Base-by-base conservation (phyloP, 53 echinoderm and acorn worm genomes). In the Patiria pectinifera region DNA sequence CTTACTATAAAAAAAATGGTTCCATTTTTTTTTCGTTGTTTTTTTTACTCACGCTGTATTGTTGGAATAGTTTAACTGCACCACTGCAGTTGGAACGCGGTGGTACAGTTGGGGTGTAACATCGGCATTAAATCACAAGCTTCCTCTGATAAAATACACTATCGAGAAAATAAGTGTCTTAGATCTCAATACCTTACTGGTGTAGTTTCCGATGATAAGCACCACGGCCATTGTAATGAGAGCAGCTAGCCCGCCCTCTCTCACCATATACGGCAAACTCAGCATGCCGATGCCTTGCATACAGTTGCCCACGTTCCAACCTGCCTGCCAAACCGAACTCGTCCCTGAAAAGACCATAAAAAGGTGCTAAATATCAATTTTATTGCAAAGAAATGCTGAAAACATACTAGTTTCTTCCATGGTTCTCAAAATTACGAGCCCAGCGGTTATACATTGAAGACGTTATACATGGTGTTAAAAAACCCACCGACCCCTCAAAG, bases 281-380 rank as follows among this genome's bases (percentile, higher is more conserved):
- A 98, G 96, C 59, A 97, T 96, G 44, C 99, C 99, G 66, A 98
- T 95, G 35, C 99, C 99, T 82, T 98, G 99, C 99, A 98, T 98
- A 16, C 99, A 98, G 91, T 98, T 98, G 76, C 91, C 97, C 3
- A 98, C 99, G 63, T 98, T 98, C 99, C 99, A 98, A 1, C 99
- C 96, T 5, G 99, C 99, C 61, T 98, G 99, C 94, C 95, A 97
- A 12, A 87, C 92, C 59, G 91, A 95, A 82, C 96, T 97, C 63
- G 89, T 95, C 0, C 96, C 96, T 75, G 69, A 24, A 76, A 49
- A 79, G 47, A 5, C 61, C 4, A 86, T 35, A 24, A 35, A 13
- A 69, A 8, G n/a, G 76, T 47, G 66, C 15, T 11, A 66, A 66
- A 66, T 66, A 61, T 61, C 11, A 61, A 0, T 66, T 15, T 18